Conservation (phyloP, 2,797 vertebrate genomes). For the Trachops cirrhosus region DNA sequence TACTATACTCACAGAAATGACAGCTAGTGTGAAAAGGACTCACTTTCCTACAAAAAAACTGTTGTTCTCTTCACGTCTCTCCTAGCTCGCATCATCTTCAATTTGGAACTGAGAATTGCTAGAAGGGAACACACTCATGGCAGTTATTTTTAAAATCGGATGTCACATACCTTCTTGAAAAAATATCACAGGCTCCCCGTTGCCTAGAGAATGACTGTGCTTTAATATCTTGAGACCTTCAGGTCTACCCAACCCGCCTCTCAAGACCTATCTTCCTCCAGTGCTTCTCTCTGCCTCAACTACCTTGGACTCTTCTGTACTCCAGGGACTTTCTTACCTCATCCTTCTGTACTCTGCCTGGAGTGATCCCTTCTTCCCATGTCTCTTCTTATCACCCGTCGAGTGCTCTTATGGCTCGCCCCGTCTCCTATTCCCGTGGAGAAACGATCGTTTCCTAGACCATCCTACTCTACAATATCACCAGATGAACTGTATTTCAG, state of each 20-base stretch:
- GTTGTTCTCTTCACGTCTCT: background rate
- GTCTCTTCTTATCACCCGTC: background rate
- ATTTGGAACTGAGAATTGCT: background rate
- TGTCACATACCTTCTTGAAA: background rate
- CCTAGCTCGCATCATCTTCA: background rate
- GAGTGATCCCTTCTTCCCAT: accelerated
- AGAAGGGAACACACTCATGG: background rate
- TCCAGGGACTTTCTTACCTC: background rate
- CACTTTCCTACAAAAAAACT: background rate
- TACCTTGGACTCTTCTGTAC: background rate
- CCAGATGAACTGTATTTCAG: background rate
- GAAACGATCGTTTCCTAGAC: background rate
- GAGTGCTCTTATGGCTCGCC: background rate
- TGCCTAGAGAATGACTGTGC: background rate
- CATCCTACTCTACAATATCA: background rate
- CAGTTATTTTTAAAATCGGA: background rate
- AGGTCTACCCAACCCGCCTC: background rate
- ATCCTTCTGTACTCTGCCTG: background rate
- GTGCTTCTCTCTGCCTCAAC: background rate
- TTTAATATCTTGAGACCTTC: background rate
- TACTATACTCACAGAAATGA: background rate
- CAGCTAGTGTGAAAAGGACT: background rate
- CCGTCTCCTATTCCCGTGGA: background rate
- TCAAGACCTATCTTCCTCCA: background rate
- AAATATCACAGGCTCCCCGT: background rate